A percentile compares a stretch with the other conserved stretches of the same genome.
phyloP scores from a whole-genome alignment of 2,113 vertebrate genomes.

The Porphyrio hochstetteri region DNA sequence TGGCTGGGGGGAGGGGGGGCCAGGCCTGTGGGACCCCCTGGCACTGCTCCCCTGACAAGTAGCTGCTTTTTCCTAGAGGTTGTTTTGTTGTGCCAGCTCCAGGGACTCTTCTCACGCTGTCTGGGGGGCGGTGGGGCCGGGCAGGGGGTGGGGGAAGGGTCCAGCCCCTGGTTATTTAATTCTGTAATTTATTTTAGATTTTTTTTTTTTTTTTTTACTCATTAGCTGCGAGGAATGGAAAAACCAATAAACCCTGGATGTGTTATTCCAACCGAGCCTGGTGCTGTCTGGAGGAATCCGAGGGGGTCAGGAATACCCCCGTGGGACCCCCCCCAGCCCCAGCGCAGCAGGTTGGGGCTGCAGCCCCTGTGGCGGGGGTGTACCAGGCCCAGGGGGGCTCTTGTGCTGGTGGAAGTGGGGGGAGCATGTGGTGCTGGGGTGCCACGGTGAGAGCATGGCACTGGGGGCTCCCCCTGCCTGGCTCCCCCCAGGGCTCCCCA shows the following conservation, averaged over 20 bases:
- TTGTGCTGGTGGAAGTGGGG: rapidly evolving
- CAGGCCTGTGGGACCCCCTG: not conserved
- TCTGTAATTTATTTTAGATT: conserved; percentile 82
- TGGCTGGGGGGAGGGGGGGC: not conserved
- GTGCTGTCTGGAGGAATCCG: conserved; percentile 7
- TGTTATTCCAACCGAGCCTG: conserved; percentile 58
- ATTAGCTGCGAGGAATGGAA: conserved; percentile 70
- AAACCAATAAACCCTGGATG: conserved; percentile 74
- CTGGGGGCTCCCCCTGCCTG: rapidly evolving
- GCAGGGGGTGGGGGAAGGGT: conserved; percentile 15
- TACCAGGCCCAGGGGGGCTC: not conserved
- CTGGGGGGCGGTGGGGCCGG: not conserved
- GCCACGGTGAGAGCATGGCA: rapidly evolving
- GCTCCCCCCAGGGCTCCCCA: not conserved
- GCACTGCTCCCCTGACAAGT: not conserved
- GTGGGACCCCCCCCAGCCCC: not conserved
- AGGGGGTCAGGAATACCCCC: not conserved
- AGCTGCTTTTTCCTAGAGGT: conserved; percentile 32
- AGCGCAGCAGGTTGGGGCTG: rapidly evolving
- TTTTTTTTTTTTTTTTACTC: conserved; percentile 64
- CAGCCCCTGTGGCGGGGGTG: rapidly evolving
- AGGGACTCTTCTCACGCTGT: conserved; percentile 39
- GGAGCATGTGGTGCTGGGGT: rapidly evolving
- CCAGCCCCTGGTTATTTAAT: conserved; percentile 78
- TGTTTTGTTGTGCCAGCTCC: conserved; percentile 44